Conservation (phyloP, 2,113 vertebrate species). For the Picathartes gymnocephalus region DNA sequence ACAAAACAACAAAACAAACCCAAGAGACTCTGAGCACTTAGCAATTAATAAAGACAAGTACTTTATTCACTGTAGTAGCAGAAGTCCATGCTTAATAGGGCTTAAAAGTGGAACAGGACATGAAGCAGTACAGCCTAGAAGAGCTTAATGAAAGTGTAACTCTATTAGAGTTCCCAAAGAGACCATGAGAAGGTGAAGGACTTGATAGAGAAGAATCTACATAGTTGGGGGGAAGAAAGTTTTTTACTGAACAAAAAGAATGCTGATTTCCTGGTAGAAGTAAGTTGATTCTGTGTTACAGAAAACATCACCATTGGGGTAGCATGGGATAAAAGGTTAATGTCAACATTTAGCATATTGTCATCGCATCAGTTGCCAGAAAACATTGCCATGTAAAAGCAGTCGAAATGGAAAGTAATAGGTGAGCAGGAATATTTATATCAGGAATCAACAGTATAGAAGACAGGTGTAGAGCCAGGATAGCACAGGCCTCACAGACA, state of each 20-base stretch:
- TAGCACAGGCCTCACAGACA: neutral
- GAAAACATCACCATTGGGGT: rapidly evolving
- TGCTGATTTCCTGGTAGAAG: neutral
- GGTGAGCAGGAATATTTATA: neutral
- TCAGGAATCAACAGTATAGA: neutral
- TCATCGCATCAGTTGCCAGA: neutral
- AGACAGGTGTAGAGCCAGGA: neutral
- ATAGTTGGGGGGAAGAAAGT: neutral
- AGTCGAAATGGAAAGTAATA: neutral
- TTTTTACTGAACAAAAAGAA: neutral
- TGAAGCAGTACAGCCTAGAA: neutral
- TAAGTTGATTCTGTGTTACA: neutral
- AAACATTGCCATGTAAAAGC: neutral
- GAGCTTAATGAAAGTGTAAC: neutral
- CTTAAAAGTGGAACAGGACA: neutral
- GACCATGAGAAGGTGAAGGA: neutral
- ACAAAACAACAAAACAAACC: neutral
- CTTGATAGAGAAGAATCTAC: neutral
- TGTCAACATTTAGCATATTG: neutral
- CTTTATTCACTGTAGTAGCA: neutral
- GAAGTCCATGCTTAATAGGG: neutral
- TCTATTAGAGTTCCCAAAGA: neutral
- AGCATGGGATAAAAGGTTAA: neutral
- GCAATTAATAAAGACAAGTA: neutral
- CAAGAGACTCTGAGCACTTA: neutral